phyloP scores from a whole-genome alignment of 1,140 invertebrate genomes.

The Bombyx mori region ASM3026992v2 NC_085129.1:6640001-6640500 shows the following conservation, averaged over 20 bases:
- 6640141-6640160: conserved; percentile 48
- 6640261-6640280: conserved; percentile 67
- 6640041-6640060: conserved; percentile 54
- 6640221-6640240: conserved; percentile 50
- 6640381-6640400: conserved; percentile 47
- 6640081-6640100: conserved; percentile 59
- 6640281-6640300: conserved; percentile 49
- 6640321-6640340: conserved; percentile 67
- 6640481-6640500: too few relatives aligned
- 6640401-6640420: conserved; percentile 39
- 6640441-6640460: too few relatives aligned
- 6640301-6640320: conserved; percentile 60
- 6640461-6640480: too few relatives aligned
- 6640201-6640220: conserved; percentile 36
- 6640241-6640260: conserved; percentile 43
- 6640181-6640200: conserved; percentile 36
- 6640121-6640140: conserved; percentile 44
- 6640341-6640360: conserved; percentile 44
- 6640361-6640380: conserved; percentile 40
- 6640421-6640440: too few relatives aligned
- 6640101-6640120: conserved; percentile 40
- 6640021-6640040: conserved; percentile 61
- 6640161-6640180: conserved; percentile 35
- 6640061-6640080: conserved; percentile 63
- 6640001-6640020: conserved; percentile 58